phyloP scores from a whole-genome alignment of 2,797 vertebrate genomes.

The Hydrolagus colliei region DNA sequence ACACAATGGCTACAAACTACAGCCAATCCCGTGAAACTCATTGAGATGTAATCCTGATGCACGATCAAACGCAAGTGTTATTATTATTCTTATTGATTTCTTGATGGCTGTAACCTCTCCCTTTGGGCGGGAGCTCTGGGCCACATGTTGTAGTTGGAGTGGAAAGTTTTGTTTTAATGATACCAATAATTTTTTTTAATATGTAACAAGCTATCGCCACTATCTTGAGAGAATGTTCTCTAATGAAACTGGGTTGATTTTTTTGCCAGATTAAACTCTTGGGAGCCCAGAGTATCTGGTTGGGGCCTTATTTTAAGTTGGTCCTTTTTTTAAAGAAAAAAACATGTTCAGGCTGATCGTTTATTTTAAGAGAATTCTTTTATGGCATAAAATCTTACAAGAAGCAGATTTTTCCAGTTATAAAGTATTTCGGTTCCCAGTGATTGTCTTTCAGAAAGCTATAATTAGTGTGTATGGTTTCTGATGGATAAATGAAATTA shows the following conservation, averaged over 20 bases:
- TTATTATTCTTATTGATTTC: too few species aligned
- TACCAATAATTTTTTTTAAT: too few species aligned
- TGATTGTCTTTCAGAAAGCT: neutral
- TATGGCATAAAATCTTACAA: neutral
- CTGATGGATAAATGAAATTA: neutral
- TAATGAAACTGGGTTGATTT: neutral
- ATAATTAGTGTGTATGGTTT: neutral
- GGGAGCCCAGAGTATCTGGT: neutral
- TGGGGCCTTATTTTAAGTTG: neutral
- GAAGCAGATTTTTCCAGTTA: neutral
- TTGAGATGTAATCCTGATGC: too few species aligned
- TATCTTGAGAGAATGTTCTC: neutral
- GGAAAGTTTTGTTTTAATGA: too few species aligned
- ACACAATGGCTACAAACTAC: too few species aligned
- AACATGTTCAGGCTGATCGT: neutral
- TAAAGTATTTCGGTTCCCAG: neutral
- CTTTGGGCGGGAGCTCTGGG: too few species aligned
- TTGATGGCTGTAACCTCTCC: too few species aligned
- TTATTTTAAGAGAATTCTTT: neutral
- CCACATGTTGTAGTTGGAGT: too few species aligned
- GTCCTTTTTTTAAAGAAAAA: neutral
- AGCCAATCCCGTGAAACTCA: too few species aligned
- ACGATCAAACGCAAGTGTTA: too few species aligned
- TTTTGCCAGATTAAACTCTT: neutral
- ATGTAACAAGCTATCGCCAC: too few species aligned